Percentiles rank a stretch among this genome's conserved stretches.
Evolutionary conservation across 2,797 vertebrate genomes (phyloP).

Genomic region (Lepus townsendii): DNA sequence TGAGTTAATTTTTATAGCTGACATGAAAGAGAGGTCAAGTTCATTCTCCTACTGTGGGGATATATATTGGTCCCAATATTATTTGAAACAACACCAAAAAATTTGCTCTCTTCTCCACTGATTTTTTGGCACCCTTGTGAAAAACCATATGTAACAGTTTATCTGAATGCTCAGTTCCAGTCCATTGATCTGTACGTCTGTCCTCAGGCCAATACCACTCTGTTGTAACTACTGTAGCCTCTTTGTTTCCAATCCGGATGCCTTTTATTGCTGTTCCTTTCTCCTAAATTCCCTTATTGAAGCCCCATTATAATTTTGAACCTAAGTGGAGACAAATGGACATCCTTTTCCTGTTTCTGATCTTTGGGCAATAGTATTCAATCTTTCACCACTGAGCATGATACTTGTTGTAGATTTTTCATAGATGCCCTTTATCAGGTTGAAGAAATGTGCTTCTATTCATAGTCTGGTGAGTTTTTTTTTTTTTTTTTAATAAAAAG

Average conservation of each 20-base stretch:
- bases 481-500: neutral
- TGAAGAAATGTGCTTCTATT: neutral
- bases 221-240: neutral
- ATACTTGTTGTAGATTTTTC: neutral
- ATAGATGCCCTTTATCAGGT: neutral
- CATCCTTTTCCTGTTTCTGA: neutral
- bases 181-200: neutral
- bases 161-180: neutral
- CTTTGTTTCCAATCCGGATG: neutral
- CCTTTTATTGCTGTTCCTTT: neutral
- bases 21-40: neutral
- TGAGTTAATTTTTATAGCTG: neutral
- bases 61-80: neutral
- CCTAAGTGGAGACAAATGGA: neutral
- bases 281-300: neutral
- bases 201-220: neutral
- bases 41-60: neutral
- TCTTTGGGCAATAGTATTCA: neutral
- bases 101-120: neutral
- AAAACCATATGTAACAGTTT: neutral
- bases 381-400: neutral
- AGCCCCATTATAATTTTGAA: neutral
- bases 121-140: neutral
- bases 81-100: neutral
- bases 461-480: neutral